Evolutionary conservation across 1,140 invertebrate species (phyloP).

Genomic region (Whitmania pigra): DNA sequence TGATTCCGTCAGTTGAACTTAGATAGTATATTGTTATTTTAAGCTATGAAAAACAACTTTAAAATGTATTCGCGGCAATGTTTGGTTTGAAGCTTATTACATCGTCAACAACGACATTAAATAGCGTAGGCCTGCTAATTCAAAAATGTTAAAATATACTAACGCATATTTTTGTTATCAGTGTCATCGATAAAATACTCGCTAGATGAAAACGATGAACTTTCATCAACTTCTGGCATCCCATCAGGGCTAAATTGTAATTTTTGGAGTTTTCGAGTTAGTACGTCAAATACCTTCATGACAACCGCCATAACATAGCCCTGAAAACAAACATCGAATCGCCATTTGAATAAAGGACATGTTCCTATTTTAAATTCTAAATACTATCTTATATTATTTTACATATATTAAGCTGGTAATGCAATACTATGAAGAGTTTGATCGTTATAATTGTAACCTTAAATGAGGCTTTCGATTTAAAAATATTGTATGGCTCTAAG

Average conservation of each 20-base stretch:
- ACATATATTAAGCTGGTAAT: too few species aligned
- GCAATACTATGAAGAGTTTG: too few species aligned
- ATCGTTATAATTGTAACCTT: too few species aligned
- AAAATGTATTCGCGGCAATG: not conserved
- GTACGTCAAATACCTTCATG: slow-evolving; percentile 4
- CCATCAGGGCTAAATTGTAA: slow-evolving; percentile 5
- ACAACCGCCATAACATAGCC: slow-evolving; percentile 9
- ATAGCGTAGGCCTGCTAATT: too few species aligned
- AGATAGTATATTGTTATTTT: too few species aligned
- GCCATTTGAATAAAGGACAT: too few species aligned
- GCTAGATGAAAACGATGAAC: not conserved
- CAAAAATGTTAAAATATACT: not conserved
- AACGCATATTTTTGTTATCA: not conserved
- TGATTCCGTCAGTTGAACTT: too few species aligned
- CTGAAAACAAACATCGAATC: too few species aligned
- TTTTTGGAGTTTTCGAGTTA: slow-evolving; percentile 12
- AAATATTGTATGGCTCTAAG: too few species aligned
- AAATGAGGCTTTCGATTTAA: too few species aligned
- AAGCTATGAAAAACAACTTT: not conserved
- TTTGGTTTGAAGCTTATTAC: too few species aligned
- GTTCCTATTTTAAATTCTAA: slow-evolving; percentile 2
- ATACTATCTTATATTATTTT: not conserved
- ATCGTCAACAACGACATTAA: too few species aligned
- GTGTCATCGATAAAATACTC: slow-evolving; percentile 5
- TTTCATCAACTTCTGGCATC: slow-evolving; percentile 4